A percentile compares a stretch with the other conserved stretches of the same genome.
Evolutionary conservation across 1,140 invertebrate genomes (phyloP).

Genomic region (Drosophila truncata): DNA sequence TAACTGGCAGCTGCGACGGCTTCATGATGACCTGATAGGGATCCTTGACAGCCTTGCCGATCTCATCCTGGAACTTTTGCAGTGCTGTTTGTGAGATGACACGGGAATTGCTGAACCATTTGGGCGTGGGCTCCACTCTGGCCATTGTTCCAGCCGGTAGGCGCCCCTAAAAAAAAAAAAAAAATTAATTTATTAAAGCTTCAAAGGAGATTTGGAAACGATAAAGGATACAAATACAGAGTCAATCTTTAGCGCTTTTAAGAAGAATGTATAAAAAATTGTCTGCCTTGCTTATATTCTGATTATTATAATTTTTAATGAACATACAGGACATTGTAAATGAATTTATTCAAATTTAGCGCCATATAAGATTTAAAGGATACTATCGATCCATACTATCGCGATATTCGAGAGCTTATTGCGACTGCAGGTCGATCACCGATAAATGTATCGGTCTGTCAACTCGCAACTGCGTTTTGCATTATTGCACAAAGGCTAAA

Average conservation of each 20-base stretch:
- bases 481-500: slow-evolving; percentile 3
- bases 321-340: too few species aligned
- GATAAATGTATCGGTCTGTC: neutral
- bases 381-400: neutral
- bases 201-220: neutral
- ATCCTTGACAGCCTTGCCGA: slow-evolving; percentile 97
- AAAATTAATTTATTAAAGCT: neutral
- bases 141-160: slow-evolving; percentile 96
- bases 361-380: neutral
- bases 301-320: too few species aligned
- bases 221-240: neutral
- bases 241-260: neutral
- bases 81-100: slow-evolving; percentile 97
- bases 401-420: neutral
- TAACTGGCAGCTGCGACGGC: slow-evolving; percentile 97
- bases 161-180: slow-evolving; percentile 88
- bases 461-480: neutral
- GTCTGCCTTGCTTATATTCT: too few species aligned
- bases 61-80: slow-evolving; percentile 98
- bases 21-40: slow-evolving; percentile 99
- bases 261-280: neutral
- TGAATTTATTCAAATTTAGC: neutral
- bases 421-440: neutral
- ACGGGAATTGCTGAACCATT: slow-evolving; percentile 98
- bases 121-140: slow-evolving; percentile 97